phyloP scores from a whole-genome alignment of 2,888 invertebrate genomes.

The Stenotaenia linearis region DNA sequence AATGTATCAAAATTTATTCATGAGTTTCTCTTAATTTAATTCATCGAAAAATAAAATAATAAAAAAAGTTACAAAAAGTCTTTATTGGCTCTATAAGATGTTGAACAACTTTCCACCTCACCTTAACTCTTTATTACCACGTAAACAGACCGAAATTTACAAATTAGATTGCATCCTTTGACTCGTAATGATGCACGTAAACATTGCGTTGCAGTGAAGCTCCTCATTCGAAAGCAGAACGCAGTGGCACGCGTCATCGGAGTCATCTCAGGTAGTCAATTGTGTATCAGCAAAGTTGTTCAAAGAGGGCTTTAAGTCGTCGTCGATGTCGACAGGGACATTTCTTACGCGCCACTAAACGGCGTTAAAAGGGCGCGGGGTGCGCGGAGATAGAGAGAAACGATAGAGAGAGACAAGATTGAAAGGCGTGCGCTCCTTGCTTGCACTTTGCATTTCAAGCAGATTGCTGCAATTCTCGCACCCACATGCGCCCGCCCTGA shows the following conservation, averaged over 20 bases:
- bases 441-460: not conserved
- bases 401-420: not conserved
- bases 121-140: no score
- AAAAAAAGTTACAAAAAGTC: no score
- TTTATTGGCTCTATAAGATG: no score
- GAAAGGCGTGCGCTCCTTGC: not conserved
- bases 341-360: conserved; percentile 9
- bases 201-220: no score
- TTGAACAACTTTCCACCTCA: no score
- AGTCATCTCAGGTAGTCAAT: conserved; percentile 4
- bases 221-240: not conserved
- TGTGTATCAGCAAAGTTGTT: not conserved
- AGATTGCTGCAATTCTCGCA: conserved; percentile 9
- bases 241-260: not conserved
- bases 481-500: conserved; percentile 2
- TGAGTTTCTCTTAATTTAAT: no score
- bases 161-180: no score
- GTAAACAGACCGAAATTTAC: no score
- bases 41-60: no score
- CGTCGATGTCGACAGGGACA: not conserved
- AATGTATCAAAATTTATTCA: no score
- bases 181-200: no score
- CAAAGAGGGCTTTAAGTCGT: not conserved
- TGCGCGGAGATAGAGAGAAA: not conserved
- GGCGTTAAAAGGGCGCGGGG: conserved; percentile 1